Evolutionary conservation across 2,888 invertebrate species (phyloP), one percentile per base, ranked within the genome.

Genomic region (Drosophila siamana): DNA sequence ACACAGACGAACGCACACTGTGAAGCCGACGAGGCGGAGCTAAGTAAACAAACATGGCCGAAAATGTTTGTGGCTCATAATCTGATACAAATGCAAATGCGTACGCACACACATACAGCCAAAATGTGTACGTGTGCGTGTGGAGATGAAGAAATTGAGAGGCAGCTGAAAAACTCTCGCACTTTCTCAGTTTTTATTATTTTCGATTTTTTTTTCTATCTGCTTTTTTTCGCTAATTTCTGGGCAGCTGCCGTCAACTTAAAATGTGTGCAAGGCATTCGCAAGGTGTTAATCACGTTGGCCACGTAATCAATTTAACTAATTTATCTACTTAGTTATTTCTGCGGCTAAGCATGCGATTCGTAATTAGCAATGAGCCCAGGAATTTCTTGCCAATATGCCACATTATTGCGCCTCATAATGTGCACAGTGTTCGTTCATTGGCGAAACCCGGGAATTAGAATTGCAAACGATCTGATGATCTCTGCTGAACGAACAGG

Each of bases 31-130:
- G 87, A 91, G 91, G 91, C 91, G 91, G 91, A 91, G 91, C 91
- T 86, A 91, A 88, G 89, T 86, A 91, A 91, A 91, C 90, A 91
- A 91, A 90, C 89, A 91, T 91, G 91, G 91, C 91, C 91, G 91
- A 91, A 90, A 90, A 89, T 89, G 86, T 86, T 90, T 88, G 88
- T 77, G 88, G 80, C 90, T 83, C 80, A 88, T 89, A 88, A 89
- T 88, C 90, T 84, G 88, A 87, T 86, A 86, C 85, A 88, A 88
- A 86, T 84, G 86, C 83, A 84, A 80, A 82, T 79, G 80, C 78
- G 64, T 51, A 54, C 65, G 46, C 62, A 75, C 28, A 69, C 63
- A 66, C 55, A 41, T 48, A 36, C 61, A 61, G 1, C 5, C 30
- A 54, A 46, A 51, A 67, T 50, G 41, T 47, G 52, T 47, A 54